phyloP scores from a whole-genome alignment of 2,888 invertebrate species.

The Callyntrura guangdongensis region DNA sequence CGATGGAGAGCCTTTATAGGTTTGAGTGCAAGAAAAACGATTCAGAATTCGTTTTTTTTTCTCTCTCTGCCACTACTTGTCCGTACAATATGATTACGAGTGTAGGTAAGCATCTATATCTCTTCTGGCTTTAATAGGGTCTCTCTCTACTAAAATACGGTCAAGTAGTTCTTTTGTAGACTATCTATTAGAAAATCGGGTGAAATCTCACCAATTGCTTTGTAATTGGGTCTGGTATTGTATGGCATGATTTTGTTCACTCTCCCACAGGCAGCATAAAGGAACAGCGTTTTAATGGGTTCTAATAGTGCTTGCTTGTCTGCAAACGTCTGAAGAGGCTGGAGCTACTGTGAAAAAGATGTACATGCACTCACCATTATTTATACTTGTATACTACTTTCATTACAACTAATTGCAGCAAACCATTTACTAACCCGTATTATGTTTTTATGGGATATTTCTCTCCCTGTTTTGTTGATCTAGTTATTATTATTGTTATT shows the following conservation, averaged over 20 bases:
- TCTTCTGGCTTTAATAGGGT: background rate
- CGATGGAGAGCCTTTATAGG: too few relatives aligned
- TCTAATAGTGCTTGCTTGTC: background rate
- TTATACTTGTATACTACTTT: conserved; percentile 38
- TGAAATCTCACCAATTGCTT: conserved; percentile 75
- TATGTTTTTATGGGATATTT: conserved; percentile 61
- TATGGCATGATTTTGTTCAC: too few relatives aligned
- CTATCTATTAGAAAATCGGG: conserved; percentile 60
- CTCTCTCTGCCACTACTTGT: too few relatives aligned
- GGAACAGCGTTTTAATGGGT: conserved; percentile 2
- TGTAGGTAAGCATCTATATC: background rate
- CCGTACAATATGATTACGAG: background rate
- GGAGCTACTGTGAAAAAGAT: conserved; percentile 10
- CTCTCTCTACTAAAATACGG: conserved; percentile 42
- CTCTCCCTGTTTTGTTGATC: conserved; percentile 47
- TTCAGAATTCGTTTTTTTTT: too few relatives aligned
- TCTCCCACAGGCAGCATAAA: conserved; percentile 30
- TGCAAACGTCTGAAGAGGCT: conserved; percentile 14
- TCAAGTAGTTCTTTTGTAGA: conserved; percentile 49
- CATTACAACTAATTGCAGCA: conserved; percentile 10
- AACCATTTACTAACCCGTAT: background rate
- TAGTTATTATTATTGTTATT: conserved; percentile 35
- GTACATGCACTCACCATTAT: conserved; percentile 28
- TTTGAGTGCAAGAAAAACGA: too few relatives aligned
- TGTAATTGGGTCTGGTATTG: conserved; percentile 67